These are phyloP conservation scores for Phaedon cochleariae DNA, from an alignment of 2,888 invertebrate genomes.

Conservation along the genomic window DNA sequence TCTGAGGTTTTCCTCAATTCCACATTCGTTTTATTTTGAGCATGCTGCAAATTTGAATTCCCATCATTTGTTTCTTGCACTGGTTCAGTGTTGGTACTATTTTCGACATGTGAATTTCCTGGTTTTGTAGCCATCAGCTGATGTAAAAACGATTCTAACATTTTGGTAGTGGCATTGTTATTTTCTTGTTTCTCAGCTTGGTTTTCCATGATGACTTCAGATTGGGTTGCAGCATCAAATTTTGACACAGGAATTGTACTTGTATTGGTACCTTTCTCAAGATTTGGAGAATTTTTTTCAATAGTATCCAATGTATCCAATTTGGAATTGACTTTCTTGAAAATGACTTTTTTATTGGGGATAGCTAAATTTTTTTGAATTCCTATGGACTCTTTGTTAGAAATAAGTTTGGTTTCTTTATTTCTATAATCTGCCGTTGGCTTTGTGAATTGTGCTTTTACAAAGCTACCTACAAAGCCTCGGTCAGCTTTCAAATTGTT, in stretches of 20 bases:
- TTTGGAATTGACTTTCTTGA: background rate
- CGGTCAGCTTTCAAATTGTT: conserved; percentile 63
- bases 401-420: background rate
- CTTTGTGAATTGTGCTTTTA: conserved; percentile 7
- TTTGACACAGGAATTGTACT: background rate
- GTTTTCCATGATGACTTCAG: conserved; percentile 32
- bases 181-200: conserved; percentile 15
- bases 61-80: conserved; percentile 11
- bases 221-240: conserved; percentile 15
- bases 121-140: conserved; percentile 46
- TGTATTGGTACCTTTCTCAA: conserved; percentile 15
- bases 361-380: background rate
- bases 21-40: conserved; percentile 25
- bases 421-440: background rate
- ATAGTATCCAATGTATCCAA: background rate
- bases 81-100: conserved; percentile 52
- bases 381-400: background rate
- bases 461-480: conserved; percentile 48
- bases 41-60: conserved; percentile 12
- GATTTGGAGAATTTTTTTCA: background rate
- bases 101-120: conserved; percentile 48
- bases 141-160: conserved; percentile 48
- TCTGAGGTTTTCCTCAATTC: conserved; percentile 51
- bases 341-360: background rate
- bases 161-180: conserved; percentile 39